Evolutionary conservation across 1,140 invertebrate genomes (phyloP).

Genomic region (Meloidogyne floridensis): DNA sequence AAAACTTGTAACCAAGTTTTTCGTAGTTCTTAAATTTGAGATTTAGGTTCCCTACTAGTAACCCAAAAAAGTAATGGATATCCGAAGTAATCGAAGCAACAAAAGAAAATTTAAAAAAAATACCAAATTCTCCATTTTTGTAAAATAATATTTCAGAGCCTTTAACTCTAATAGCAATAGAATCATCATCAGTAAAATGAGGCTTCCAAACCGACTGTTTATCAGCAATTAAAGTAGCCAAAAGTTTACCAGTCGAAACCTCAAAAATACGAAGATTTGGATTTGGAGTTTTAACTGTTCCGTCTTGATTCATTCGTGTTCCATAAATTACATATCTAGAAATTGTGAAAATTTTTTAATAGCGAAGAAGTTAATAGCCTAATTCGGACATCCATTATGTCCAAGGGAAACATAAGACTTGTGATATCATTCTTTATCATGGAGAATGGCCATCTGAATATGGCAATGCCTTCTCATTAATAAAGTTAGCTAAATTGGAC

Average conservation of each 20-base stretch:
- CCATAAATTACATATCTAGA: conserved; percentile 50
- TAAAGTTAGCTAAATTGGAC: too few relatives aligned
- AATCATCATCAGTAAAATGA: conserved; percentile 59
- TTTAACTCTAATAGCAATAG: conserved; percentile 38
- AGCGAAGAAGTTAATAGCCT: neutral
- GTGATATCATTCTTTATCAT: too few relatives aligned
- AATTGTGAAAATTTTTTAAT: neutral
- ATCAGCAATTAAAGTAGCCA: conserved; percentile 48
- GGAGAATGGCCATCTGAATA: too few relatives aligned
- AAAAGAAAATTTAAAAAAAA: neutral
- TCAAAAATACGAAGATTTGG: conserved; percentile 60
- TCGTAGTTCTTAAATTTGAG: too few relatives aligned
- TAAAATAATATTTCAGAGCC: conserved; percentile 59
- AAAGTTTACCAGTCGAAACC: conserved; percentile 39
- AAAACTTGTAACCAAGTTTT: too few relatives aligned
- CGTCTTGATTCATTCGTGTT: conserved; percentile 38
- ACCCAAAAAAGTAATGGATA: too few relatives aligned
- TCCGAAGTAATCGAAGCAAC: too few relatives aligned
- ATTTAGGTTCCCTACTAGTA: too few relatives aligned
- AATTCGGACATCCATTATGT: too few relatives aligned
- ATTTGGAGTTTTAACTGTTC: conserved; percentile 38
- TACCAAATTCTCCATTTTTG: conserved; percentile 53
- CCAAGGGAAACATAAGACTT: too few relatives aligned
- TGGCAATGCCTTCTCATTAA: too few relatives aligned
- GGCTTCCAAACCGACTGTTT: conserved; percentile 56